A percentile compares a stretch with the other conserved stretches of the same genome.
Evolutionary conservation across 2,113 vertebrate genomes (phyloP).

Genomic region (Saccopteryx bilineata): DNA sequence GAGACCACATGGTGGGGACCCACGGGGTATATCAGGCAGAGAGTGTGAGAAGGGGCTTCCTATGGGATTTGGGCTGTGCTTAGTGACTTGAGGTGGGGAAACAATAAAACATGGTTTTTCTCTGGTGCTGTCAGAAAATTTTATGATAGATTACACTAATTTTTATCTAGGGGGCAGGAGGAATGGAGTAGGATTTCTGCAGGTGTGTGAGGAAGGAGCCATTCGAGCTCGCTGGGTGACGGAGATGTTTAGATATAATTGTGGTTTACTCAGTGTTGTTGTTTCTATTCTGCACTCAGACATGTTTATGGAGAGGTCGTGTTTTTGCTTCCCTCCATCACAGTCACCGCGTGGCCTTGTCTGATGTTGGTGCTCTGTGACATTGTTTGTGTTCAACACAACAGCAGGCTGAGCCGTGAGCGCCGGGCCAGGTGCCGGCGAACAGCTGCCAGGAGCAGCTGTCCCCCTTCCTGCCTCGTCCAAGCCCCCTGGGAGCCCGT

Average conservation of each 20-base stretch:
- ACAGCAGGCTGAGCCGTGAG: not conserved
- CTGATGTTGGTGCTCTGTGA: not conserved
- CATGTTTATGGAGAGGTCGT: not conserved
- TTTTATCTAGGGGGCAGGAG: not conserved
- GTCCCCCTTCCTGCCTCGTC: not conserved
- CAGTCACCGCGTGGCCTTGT: not conserved
- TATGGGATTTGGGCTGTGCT: not conserved
- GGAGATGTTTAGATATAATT: no score
- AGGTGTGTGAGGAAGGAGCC: not conserved
- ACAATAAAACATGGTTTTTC: not conserved
- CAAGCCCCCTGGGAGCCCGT: rapidly evolving
- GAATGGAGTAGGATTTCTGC: not conserved
- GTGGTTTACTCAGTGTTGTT: not conserved
- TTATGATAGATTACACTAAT: not conserved
- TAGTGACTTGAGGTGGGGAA: not conserved
- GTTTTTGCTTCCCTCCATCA: not conserved
- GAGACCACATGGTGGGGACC: rapidly evolving
- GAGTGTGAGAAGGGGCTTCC: not conserved
- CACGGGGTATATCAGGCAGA: rapidly evolving
- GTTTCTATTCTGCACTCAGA: not conserved
- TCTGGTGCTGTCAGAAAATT: not conserved
- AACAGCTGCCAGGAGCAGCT: not conserved
- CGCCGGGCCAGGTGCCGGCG: no score
- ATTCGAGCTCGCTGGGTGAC: rapidly evolving
- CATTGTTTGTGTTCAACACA: not conserved